Conservation (phyloP, 2,797 vertebrate genomes). For the Macroramphosus scolopax region DNA sequence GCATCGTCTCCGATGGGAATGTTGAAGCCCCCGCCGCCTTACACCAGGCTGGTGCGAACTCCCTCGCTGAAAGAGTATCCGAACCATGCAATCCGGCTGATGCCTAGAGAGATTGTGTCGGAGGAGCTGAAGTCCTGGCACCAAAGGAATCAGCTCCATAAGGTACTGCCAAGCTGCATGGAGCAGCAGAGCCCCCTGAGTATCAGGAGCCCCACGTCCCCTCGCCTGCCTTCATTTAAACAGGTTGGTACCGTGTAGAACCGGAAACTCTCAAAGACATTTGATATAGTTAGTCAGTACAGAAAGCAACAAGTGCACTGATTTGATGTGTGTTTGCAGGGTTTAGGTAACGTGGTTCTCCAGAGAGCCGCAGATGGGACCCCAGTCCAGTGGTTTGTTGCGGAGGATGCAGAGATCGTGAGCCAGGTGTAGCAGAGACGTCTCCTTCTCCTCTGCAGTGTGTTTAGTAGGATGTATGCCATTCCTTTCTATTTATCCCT, state of each 20-base stretch:
- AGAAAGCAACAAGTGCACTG: background rate
- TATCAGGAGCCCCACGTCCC: constrained; percentile 63
- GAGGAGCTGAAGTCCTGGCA: constrained; percentile 89
- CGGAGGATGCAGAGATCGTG: constrained; percentile 85
- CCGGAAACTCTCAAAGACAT: no score
- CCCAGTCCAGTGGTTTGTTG: constrained; percentile 86
- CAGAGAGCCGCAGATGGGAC: constrained; percentile 84
- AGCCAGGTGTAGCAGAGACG: constrained; percentile 82
- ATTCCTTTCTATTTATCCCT: constrained; percentile 52
- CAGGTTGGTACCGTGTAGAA: constrained; percentile 58
- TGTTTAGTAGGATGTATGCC: constrained; percentile 23
- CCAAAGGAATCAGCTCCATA: constrained; percentile 77
- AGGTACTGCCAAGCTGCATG: constrained; percentile 59
- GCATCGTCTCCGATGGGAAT: constrained; percentile 44
- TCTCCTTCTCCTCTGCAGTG: constrained; percentile 9
- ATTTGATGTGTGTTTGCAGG: constrained; percentile 58
- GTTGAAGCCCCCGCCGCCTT: constrained; percentile 77
- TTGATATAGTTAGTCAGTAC: no score
- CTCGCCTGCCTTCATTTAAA: constrained; percentile 69
- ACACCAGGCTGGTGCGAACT: constrained; percentile 79
- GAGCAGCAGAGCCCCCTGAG: constrained; percentile 75
- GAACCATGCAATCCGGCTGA: constrained; percentile 63
- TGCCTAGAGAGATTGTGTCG: constrained; percentile 81
- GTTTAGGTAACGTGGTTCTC: constrained; percentile 78
- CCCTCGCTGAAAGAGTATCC: constrained; percentile 85